These are phyloP conservation scores for Nyctibius bracteatus DNA, from an alignment of 2,113 vertebrate species.

Conservation along the genomic window DNA sequence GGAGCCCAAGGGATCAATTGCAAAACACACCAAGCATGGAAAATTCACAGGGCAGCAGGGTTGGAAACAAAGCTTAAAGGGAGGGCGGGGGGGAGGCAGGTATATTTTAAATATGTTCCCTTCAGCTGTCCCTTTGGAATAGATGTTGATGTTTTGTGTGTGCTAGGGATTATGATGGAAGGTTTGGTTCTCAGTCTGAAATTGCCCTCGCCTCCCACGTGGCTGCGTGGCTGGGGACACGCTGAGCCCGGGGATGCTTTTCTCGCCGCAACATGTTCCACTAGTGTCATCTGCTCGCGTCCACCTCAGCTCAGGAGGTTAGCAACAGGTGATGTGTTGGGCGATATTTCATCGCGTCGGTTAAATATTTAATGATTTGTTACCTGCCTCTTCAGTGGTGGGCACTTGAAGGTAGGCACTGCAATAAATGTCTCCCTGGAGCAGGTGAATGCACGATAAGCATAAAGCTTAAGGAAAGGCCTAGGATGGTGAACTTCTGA, in stretches of 20 bases:
- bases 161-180: neutral
- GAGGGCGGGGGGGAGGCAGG: neutral
- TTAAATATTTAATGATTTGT: neutral
- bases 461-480: neutral
- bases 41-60: neutral
- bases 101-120: neutral
- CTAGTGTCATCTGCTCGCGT: neutral
- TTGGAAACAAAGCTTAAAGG: neutral
- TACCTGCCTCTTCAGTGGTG: neutral
- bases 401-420: neutral
- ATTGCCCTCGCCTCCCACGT: neutral
- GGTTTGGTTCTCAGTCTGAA: slow-evolving; percentile 1
- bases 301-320: neutral
- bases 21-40: neutral
- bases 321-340: neutral
- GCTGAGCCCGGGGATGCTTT: accelerated
- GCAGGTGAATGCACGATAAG: neutral
- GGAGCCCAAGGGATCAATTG: neutral
- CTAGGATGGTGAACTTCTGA: neutral
- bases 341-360: neutral
- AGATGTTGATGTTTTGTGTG: neutral
- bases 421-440: neutral
- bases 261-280: neutral
- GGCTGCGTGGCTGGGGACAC: neutral
- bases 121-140: neutral